A percentile compares a stretch with the other conserved stretches of the same genome.
phyloP scores from a whole-genome alignment of 2,797 vertebrate species.

The Mycteria americana region DNA sequence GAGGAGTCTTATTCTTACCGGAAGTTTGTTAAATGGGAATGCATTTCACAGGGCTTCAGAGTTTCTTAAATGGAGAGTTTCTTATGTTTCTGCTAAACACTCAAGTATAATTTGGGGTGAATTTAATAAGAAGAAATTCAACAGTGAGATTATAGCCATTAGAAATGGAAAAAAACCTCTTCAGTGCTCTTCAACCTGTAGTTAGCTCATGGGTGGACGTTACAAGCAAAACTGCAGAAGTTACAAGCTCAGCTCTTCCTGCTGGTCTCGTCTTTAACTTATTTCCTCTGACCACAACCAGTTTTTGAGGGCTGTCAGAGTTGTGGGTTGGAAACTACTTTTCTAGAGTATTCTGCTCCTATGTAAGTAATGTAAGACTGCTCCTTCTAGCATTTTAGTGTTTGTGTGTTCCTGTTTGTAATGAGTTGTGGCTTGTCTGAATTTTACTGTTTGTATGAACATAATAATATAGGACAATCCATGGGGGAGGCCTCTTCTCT shows the following conservation, averaged over 20 bases:
- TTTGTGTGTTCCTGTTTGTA: background rate
- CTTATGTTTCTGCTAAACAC: background rate
- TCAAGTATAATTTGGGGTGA: background rate
- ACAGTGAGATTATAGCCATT: background rate
- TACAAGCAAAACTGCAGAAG: background rate
- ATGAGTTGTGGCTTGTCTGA: conserved; percentile 42
- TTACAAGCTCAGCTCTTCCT: background rate
- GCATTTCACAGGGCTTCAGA: background rate
- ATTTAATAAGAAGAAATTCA: background rate
- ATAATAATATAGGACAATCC: background rate
- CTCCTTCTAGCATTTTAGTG: background rate
- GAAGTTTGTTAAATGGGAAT: background rate
- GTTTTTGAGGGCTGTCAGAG: background rate
- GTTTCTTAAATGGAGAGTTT: background rate
- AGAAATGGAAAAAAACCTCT: background rate
- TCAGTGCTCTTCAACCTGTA: background rate
- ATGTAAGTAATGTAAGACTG: background rate
- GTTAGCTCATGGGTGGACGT: background rate
- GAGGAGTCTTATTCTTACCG: background rate
- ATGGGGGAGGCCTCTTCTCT: background rate
- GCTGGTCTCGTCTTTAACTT: background rate
- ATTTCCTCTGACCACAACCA: background rate
- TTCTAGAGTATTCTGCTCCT: background rate
- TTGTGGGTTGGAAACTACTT: background rate
- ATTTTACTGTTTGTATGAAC: conserved; percentile 1